Percentiles rank a stretch among this genome's conserved stretches.
Evolutionary conservation across 2,797 vertebrate genomes (phyloP).

Genomic region (Sphaeramia orbicularis): DNA sequence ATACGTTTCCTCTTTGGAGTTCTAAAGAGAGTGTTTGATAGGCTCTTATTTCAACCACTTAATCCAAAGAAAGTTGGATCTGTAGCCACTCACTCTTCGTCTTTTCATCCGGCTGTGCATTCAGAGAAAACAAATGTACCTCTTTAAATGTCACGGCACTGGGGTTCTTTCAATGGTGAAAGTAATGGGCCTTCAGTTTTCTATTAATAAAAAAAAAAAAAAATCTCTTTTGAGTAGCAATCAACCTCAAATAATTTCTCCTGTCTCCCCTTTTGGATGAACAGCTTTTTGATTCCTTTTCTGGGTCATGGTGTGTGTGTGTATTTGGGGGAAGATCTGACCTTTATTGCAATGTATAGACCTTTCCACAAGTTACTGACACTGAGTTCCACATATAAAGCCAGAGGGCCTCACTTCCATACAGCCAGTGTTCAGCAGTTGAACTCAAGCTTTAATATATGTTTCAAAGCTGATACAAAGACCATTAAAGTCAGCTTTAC

Average conservation of each 20-base stretch:
- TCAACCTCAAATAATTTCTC: constrained; percentile 22
- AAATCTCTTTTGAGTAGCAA: constrained; percentile 15
- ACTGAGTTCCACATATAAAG: constrained; percentile 42
- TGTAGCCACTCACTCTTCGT: neutral
- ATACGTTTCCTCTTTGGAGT: neutral
- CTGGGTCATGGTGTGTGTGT: constrained; percentile 32
- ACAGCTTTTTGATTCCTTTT: constrained; percentile 28
- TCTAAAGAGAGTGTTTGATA: neutral
- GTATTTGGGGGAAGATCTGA: constrained; percentile 46
- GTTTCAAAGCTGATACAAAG: constrained; percentile 22
- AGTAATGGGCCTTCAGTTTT: constrained; percentile 20
- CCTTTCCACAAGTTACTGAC: constrained; percentile 47
- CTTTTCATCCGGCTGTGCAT: constrained; percentile 20
- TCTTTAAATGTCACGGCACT: constrained; percentile 17
- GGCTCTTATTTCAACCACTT: neutral
- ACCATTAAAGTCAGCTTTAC: constrained; percentile 15
- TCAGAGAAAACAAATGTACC: constrained; percentile 7
- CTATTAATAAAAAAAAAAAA: constrained; percentile 18
- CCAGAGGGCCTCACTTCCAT: constrained; percentile 14
- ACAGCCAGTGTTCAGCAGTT: neutral
- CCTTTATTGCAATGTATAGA: constrained; percentile 49
- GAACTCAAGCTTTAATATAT: constrained; percentile 19
- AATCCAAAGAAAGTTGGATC: constrained; percentile 6
- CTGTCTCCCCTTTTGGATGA: constrained; percentile 36
- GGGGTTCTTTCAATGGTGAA: constrained; percentile 15